Evolutionary conservation across 2,113 vertebrate genomes (phyloP).

Genomic region (Alligator mississippiensis): DNA sequence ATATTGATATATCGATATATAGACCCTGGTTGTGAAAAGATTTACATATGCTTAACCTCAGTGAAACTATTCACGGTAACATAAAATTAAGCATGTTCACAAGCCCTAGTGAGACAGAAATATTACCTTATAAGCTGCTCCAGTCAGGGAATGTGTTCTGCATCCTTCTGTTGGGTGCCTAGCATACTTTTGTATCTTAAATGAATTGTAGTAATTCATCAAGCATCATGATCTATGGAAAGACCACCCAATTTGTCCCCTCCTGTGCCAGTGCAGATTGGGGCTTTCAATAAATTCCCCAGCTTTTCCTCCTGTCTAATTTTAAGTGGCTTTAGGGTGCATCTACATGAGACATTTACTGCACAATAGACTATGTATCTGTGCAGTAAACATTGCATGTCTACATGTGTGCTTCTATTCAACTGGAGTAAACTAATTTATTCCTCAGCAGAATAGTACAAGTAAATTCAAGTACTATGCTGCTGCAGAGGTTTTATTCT

Average conservation of each 20-base stretch:
- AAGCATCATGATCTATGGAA: not conserved
- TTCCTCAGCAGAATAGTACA: too few species aligned
- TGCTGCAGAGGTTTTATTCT: too few species aligned
- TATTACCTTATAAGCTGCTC: not conserved
- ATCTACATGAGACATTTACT: too few species aligned
- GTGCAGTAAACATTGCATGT: too few species aligned
- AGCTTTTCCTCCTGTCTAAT: not conserved
- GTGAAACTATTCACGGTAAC: not conserved
- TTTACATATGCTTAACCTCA: not conserved
- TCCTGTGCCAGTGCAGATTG: too few species aligned
- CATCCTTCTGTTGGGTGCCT: not conserved
- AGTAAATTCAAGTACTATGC: too few species aligned
- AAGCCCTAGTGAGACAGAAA: not conserved
- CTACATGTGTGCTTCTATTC: too few species aligned
- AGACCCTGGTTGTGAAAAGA: not conserved
- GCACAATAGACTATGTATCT: too few species aligned
- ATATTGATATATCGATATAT: not conserved
- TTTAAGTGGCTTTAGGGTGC: not conserved
- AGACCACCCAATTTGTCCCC: not conserved
- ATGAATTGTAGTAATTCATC: not conserved
- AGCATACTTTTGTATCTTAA: not conserved
- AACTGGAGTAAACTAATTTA: too few species aligned
- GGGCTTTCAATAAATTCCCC: not conserved
- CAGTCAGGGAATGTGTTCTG: not conserved
- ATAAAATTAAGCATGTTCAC: not conserved